Conservation (phyloP, 2,113 vertebrate species). For the Gallinago paraguaiae region DNA sequence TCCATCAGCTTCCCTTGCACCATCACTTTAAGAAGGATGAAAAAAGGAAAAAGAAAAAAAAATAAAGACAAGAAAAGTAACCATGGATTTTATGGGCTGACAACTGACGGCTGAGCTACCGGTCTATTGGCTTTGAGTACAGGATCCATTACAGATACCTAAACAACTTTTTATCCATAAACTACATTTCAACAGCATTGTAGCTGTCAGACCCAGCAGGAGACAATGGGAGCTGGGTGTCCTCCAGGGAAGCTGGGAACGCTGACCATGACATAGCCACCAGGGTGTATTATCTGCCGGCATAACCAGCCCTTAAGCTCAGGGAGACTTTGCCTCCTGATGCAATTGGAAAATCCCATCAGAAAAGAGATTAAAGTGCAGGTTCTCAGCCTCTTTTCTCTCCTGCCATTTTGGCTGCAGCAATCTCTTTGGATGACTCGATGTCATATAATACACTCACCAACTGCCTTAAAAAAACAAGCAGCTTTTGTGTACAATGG, state of each 20-base stretch:
- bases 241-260: slow-evolving; percentile 27
- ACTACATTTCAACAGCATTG: slow-evolving; percentile 53
- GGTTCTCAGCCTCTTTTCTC: slow-evolving; percentile 57
- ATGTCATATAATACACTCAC: not conserved
- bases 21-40: not conserved
- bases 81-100: slow-evolving; percentile 77
- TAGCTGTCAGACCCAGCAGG: slow-evolving; percentile 17
- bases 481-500: slow-evolving; percentile 41
- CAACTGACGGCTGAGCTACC: slow-evolving; percentile 70
- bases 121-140: slow-evolving; percentile 65
- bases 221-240: not conserved
- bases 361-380: slow-evolving; percentile 53
- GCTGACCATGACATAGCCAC: not conserved
- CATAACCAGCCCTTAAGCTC: not conserved
- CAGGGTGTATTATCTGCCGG: not conserved
- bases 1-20: slow-evolving; percentile 46
- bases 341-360: slow-evolving; percentile 66
- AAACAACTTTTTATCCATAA: slow-evolving; percentile 38
- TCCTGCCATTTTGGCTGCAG: slow-evolving; percentile 54
- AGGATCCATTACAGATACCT: slow-evolving; percentile 73
- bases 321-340: not conserved
- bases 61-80: slow-evolving; percentile 45
- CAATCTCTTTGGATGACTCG: slow-evolving; percentile 55
- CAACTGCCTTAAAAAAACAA: slow-evolving; percentile 25
- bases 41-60: not conserved